Evolutionary conservation across 1,140 invertebrate genomes (phyloP).

Genomic region (Lasioglossum baleicum): DNA sequence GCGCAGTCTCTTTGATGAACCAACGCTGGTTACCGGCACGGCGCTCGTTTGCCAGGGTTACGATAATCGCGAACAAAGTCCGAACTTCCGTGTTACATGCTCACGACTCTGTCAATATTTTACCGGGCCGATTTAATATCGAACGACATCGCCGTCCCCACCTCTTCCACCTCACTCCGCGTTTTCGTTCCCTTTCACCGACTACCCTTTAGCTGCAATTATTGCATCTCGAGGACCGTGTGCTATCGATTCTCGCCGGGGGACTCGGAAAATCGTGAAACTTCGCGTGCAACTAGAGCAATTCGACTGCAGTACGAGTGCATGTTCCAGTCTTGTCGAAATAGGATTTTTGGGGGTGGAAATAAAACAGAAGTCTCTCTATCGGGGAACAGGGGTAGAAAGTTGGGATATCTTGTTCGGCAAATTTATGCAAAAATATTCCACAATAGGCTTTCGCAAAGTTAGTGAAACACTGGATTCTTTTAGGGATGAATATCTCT

Average conservation of each 20-base stretch:
- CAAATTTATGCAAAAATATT: too few relatives aligned
- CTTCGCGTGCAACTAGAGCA: too few relatives aligned
- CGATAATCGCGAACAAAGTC: constrained; percentile 29
- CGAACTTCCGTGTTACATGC: constrained; percentile 2
- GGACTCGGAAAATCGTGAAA: too few relatives aligned
- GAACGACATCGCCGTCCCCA: not conserved
- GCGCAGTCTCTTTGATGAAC: constrained; percentile 25
- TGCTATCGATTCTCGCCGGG: not conserved
- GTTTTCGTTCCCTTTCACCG: not conserved
- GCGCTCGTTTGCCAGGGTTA: constrained; percentile 29
- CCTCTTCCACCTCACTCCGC: not conserved
- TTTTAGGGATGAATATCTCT: too few relatives aligned
- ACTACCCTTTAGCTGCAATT: not conserved
- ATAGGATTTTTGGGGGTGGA: too few relatives aligned
- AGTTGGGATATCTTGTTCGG: too few relatives aligned
- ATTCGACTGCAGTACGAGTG: too few relatives aligned
- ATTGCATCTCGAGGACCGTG: not conserved
- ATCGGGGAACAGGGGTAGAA: too few relatives aligned
- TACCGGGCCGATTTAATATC: constrained; percentile 33
- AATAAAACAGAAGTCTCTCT: too few relatives aligned
- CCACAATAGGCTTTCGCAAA: too few relatives aligned
- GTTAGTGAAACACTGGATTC: too few relatives aligned
- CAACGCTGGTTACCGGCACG: not conserved
- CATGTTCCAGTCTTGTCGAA: too few relatives aligned
- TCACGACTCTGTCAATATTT: constrained; percentile 9